Evolutionary conservation across 2,888 invertebrate genomes (phyloP), one percentile per base, ranked within the genome.

Genomic region (Calameuta filiformis): DNA sequence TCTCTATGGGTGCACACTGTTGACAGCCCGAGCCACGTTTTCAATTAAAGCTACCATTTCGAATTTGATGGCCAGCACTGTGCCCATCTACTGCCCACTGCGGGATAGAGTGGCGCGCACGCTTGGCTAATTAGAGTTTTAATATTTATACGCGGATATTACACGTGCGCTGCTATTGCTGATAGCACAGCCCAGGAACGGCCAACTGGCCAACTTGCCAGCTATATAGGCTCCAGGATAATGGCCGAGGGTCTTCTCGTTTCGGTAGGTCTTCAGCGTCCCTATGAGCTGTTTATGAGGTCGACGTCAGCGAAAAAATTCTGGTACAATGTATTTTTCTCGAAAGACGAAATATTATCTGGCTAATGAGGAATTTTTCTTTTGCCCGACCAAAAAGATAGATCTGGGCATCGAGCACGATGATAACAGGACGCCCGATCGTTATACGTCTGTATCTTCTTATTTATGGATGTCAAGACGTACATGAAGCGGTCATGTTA

Each of bases 11-110:
- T 1, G 2, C 40, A 9, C 23, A 56, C 23, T 9, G 40, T 56
- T 56, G 40, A 56, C 40, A 56, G 40, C 73, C 31, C 69, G 75
- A 77, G 79, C 84, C 85, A 85, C 86, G 86, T 87, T 87, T 87
- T 87, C 85, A 88, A 88, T 88, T 88, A 88, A 88, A 88, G 85
- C 85, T 84, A 88, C 89, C 89, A 89, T 89, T 89, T 88, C 89
- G 84, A 88, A 87, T 88, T 88, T 86, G 87, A 86, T 85, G 86
- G 84, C 77, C 76, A 15, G 3, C 12, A 9, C 40, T 15, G 15
- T 23, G 23, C 40, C 40, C 40, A 23, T 76, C 77, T 35, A 75
- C 80, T 37, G 76, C 73, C 73, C 69, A 75, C 76, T 35, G 73
- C 74, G 69, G 68, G 69, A 74, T 31, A 33, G 68, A 75, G 78